Conservation (phyloP, 2,797 vertebrate genomes). For the Sebastes matsubarae region DNA sequence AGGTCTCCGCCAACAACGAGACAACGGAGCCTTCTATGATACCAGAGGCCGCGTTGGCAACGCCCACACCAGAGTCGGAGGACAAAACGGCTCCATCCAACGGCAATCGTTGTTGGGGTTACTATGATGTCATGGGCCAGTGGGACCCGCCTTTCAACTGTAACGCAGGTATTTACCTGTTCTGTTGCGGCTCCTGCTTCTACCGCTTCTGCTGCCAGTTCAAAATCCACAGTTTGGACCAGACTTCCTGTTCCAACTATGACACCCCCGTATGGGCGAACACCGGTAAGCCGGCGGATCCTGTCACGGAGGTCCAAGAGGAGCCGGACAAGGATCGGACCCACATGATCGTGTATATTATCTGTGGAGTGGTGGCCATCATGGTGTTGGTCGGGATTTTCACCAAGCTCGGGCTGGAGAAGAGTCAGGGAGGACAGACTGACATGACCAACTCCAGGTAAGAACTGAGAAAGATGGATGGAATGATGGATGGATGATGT, state of each 20-base stretch:
- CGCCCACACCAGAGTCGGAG: slow-evolving; percentile 62
- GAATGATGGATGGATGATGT: not conserved
- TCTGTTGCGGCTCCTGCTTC: slow-evolving; percentile 97
- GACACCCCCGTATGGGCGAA: slow-evolving; percentile 97
- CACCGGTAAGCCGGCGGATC: slow-evolving; percentile 86
- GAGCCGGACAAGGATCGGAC: slow-evolving; percentile 91
- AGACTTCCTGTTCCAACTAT: slow-evolving; percentile 96
- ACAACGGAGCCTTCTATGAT: slow-evolving; percentile 71
- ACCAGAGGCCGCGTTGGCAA: slow-evolving; percentile 74
- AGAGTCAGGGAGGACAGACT: slow-evolving; percentile 88
- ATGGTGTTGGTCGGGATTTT: slow-evolving; percentile 96
- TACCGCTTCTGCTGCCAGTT: slow-evolving; percentile 99
- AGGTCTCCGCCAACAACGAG: slow-evolving; percentile 66
- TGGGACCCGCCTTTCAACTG: slow-evolving; percentile 98
- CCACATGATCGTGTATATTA: slow-evolving; percentile 97
- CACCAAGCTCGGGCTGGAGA: slow-evolving; percentile 94
- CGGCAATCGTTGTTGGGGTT: slow-evolving; percentile 91
- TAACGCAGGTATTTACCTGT: slow-evolving; percentile 92
- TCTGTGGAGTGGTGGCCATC: slow-evolving; percentile 96
- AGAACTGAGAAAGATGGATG: slow-evolving; percentile 11
- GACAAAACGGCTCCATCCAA: slow-evolving; percentile 54
- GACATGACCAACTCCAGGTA: slow-evolving; percentile 96
- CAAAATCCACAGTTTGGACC: slow-evolving; percentile 91
- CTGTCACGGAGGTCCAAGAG: slow-evolving; percentile 87
- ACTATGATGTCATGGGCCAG: slow-evolving; percentile 98